A percentile compares a stretch with the other conserved stretches of the same genome.
Evolutionary conservation across 2,888 invertebrate genomes (phyloP).

Genomic region (Trissolcus japonicus): DNA sequence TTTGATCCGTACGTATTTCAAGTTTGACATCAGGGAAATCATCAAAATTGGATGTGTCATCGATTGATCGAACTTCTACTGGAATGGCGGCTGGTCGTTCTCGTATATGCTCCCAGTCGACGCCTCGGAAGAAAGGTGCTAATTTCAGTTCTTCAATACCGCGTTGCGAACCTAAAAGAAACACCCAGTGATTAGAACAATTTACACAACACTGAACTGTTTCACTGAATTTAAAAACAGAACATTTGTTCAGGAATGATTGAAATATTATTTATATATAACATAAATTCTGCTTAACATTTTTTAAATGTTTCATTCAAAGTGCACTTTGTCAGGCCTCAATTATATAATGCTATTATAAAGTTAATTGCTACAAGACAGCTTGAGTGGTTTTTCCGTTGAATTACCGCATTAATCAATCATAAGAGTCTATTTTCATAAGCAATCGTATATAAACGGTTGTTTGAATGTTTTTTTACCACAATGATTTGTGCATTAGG

Average conservation of each 20-base stretch:
- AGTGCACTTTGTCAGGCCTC: not conserved
- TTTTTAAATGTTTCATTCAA: not conserved
- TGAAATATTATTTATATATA: not conserved
- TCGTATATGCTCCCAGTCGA: conserved; percentile 99
- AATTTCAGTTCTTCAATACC: conserved; percentile 96
- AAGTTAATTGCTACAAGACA: not conserved
- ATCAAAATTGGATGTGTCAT: conserved; percentile 99
- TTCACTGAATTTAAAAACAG: no score
- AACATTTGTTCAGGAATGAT: no score
- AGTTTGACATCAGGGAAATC: conserved; percentile 99
- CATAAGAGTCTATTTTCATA: no score
- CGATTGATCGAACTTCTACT: conserved; percentile 98
- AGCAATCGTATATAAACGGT: not conserved
- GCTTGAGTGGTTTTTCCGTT: no score
- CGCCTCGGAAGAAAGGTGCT: conserved; percentile 95
- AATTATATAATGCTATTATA: not conserved
- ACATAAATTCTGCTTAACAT: not conserved
- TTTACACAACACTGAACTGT: no score
- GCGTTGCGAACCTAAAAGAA: conserved; percentile 84
- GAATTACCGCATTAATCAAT: no score
- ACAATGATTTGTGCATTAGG: not conserved
- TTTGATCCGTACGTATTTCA: conserved; percentile 90
- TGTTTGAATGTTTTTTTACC: not conserved
- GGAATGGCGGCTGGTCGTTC: conserved; percentile 98
- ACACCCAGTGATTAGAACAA: not conserved